Conservation (phyloP, 2,113 vertebrate genomes). For the Xenopus tropicalis region DNA sequence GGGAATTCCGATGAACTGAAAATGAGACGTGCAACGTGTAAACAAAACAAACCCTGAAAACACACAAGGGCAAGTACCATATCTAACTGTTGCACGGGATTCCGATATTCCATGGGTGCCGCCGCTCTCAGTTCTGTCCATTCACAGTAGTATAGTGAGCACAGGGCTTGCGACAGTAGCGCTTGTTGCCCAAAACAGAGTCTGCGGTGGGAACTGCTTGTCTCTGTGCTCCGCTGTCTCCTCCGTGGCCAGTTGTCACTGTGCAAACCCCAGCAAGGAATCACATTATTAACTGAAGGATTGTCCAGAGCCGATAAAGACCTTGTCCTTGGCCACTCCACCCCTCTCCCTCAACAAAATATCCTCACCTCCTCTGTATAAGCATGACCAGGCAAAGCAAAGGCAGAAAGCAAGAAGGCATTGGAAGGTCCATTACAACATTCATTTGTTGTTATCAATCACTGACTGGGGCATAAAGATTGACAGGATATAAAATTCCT, state of each 20-base stretch:
- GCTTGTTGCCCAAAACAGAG: conserved; percentile 8
- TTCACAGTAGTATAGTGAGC: conserved; percentile 72
- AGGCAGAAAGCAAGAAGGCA: neutral
- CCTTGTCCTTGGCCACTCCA: neutral
- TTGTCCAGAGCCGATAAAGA: conserved; percentile 11
- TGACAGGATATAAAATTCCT: conserved; percentile 1
- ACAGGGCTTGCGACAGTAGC: neutral
- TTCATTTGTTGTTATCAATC: neutral
- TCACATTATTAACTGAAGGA: neutral
- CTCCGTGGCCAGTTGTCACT: neutral
- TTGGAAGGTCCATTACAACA: neutral
- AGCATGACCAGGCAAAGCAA: neutral
- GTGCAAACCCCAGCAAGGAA: neutral
- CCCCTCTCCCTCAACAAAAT: neutral
- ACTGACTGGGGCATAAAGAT: conserved; percentile 15
- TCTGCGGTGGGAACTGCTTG: neutral
- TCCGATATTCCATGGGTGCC: conserved; percentile 49
- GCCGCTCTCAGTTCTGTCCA: conserved; percentile 49
- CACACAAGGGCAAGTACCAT: conserved; percentile 66
- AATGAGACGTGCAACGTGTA: conserved; percentile 54
- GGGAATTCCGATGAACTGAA: conserved; percentile 48
- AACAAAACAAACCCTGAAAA: conserved; percentile 45
- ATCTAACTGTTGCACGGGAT: conserved; percentile 73
- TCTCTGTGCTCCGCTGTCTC: neutral
- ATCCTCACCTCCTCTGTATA: neutral